Evolutionary conservation across 2,113 vertebrate species (phyloP).

Genomic region (Caloenas nicobarica): DNA sequence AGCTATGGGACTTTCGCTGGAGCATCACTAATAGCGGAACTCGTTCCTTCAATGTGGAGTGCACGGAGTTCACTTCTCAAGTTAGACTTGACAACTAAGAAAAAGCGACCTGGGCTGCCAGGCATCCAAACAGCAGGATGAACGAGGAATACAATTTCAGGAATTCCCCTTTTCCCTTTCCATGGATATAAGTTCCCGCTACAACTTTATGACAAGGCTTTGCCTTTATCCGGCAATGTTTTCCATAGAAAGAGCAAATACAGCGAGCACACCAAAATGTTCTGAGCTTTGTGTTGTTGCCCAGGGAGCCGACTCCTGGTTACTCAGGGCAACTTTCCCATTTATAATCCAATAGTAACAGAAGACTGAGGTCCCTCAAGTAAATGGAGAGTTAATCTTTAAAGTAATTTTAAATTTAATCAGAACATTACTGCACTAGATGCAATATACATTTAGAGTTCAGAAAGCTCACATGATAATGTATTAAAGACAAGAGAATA

Average conservation of each 20-base stretch:
- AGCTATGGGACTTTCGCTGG: background rate
- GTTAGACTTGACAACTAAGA: background rate
- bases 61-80: background rate
- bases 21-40: background rate
- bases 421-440: background rate
- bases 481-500: background rate
- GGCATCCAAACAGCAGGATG: background rate
- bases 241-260: background rate
- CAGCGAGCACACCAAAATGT: background rate
- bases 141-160: background rate
- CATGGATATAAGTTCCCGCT: background rate
- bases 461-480: background rate
- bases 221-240: background rate
- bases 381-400: background rate
- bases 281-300: background rate
- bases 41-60: accelerated
- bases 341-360: background rate
- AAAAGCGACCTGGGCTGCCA: background rate
- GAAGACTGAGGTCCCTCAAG: background rate
- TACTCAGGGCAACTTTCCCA: background rate
- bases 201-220: background rate
- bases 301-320: background rate
- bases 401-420: background rate
- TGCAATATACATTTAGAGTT: background rate
- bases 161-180: background rate